Evolutionary conservation across 1,140 invertebrate species (phyloP).

Genomic region (Atta colombica): DNA sequence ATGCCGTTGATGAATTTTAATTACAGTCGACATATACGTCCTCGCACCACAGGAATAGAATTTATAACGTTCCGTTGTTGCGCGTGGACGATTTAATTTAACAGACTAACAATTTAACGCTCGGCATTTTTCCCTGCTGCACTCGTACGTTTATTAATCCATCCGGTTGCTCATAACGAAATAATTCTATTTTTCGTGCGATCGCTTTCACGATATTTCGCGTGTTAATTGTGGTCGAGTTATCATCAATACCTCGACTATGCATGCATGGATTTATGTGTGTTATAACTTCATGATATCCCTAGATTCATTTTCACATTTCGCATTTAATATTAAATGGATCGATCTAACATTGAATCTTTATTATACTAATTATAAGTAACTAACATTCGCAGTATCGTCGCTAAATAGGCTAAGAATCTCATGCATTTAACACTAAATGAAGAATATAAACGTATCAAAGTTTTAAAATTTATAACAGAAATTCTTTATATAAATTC

Average conservation of each 20-base stretch:
- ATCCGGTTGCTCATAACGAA: constrained; percentile 44
- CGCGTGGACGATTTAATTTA: constrained; percentile 58
- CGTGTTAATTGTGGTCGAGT: constrained; percentile 34
- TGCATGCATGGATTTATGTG: constrained; percentile 11
- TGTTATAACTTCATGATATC: constrained; percentile 1
- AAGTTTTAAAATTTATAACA: neutral
- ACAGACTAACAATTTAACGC: constrained; percentile 68
- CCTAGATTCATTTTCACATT: neutral
- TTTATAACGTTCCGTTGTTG: constrained; percentile 52
- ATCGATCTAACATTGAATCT: neutral
- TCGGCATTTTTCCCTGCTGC: constrained; percentile 36
- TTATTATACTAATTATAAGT: constrained; percentile 18
- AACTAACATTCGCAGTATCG: neutral
- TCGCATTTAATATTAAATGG: neutral
- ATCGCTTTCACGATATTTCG: constrained; percentile 46
- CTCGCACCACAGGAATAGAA: constrained; percentile 38
- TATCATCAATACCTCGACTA: constrained; percentile 20
- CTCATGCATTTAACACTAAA: neutral
- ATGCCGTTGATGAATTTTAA: constrained; percentile 57
- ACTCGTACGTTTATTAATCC: constrained; percentile 40
- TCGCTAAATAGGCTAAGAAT: neutral
- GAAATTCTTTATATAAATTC: neutral
- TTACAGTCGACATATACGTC: constrained; percentile 51
- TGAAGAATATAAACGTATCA: neutral
- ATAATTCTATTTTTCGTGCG: constrained; percentile 53